These are phyloP conservation scores for Sprattus sprattus DNA, from an alignment of 2,113 vertebrate species.

Conservation along the genomic window DNA sequence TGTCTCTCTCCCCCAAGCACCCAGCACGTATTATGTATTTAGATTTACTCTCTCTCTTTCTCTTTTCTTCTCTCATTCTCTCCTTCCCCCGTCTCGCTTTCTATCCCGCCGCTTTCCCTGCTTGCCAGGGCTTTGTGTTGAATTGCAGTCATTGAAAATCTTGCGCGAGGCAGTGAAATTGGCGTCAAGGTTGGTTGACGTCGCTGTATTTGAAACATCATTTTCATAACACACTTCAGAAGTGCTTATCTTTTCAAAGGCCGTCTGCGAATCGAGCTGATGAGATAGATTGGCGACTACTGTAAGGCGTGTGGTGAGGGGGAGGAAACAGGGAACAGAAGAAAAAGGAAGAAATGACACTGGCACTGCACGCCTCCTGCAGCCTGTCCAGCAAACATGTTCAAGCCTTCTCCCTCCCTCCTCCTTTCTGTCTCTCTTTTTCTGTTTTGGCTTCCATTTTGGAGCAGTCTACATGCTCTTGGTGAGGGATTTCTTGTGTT, in stretches of 20 bases:
- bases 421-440: constrained; percentile 34
- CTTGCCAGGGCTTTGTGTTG: constrained; percentile 32
- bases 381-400: constrained; percentile 21
- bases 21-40: not conserved
- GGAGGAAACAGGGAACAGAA: not conserved
- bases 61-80: constrained; percentile 36
- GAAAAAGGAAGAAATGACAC: not conserved
- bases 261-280: not conserved
- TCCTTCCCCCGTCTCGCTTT: constrained; percentile 36
- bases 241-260: constrained; percentile 27
- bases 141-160: not conserved
- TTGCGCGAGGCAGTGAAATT: not conserved
- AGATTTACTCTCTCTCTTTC: not conserved
- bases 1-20: not conserved
- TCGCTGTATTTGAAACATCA: not conserved
- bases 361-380: not conserved
- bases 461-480: not conserved
- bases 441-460: constrained; percentile 1
- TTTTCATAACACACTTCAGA: constrained; percentile 10
- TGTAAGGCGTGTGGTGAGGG: not conserved
- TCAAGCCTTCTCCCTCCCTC: constrained; percentile 35
- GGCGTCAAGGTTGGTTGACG: constrained; percentile 3
- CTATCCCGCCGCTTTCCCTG: constrained; percentile 35
- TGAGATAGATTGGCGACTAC: not conserved
- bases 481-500: not conserved